Evolutionary conservation across 1,140 invertebrate species (phyloP), one percentile per base, ranked within the genome.

Genomic region (Delia radicum): DNA sequence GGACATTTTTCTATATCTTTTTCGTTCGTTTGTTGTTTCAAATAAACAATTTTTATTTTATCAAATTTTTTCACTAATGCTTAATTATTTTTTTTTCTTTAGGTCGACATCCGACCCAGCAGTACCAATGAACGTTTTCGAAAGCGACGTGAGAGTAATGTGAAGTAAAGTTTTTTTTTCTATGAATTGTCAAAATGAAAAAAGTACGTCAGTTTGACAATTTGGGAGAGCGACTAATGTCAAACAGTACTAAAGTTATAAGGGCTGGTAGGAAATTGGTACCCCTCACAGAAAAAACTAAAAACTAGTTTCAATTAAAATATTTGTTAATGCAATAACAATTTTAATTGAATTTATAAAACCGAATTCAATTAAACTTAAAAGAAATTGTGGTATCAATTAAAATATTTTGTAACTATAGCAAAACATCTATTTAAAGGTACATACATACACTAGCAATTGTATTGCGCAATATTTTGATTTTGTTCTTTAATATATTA

Each of bases 1-100:
- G 77, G 83, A 82, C 83, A 85, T 85, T 76, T 63, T 73, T 67
- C 18, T 18, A 21, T 18, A 48, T 55, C 8, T 55, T 42, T 48
- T 73, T 33, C 73, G 27, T 63, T 74, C 31, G 73, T 74, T 63
- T 33, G 13, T 72, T 10, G 12, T 42, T 42, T 42, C 37, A 10
- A 5, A 21, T 21, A 55, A 55, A 62, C 10, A 67, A 67, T 33
- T 37, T 65, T 28, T 27, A 21, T 33, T 69, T 67, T 67, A 31
- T 4, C 8, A 31, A 69, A 69, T 37, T 69, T 24, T 33, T 31
- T 33, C 65, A 69, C 29, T 31, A 63, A 63, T n/a, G n/a, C n/a
- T n/a, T n/a, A n/a, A n/a, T n/a, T n/a, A n/a, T n/a, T n/a, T n/a
- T 69, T 69, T 69, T 33, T 37, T 18, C 29, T 21, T 37, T 18